These are phyloP conservation scores for Valencia hispanica DNA, from an alignment of 2,797 vertebrate species.

Conservation along the genomic window DNA sequence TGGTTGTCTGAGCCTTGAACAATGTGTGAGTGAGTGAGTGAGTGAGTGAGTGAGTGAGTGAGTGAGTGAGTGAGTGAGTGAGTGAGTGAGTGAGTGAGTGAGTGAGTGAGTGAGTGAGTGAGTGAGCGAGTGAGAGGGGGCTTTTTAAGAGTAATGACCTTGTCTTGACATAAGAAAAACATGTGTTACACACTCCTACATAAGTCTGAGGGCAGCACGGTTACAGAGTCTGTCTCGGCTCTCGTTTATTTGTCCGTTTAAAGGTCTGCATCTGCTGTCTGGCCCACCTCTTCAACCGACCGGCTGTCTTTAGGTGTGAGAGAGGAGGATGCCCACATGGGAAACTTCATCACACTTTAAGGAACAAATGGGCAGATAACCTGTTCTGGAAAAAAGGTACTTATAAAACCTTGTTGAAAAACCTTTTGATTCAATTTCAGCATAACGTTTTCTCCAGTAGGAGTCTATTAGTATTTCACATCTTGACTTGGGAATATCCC, in stretches of 20 bases:
- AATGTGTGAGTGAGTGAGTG: slow-evolving; percentile 32
- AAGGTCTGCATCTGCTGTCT: slow-evolving; percentile 68
- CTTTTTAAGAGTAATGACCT: slow-evolving; percentile 62
- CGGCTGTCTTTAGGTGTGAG: slow-evolving; percentile 48
- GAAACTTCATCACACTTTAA: slow-evolving; percentile 20
- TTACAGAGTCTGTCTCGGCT: slow-evolving; percentile 55
- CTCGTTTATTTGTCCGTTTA: slow-evolving; percentile 67
- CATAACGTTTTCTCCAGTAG: not conserved
- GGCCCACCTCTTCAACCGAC: slow-evolving; percentile 34
- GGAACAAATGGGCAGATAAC: slow-evolving; percentile 19
- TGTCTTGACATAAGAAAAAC: slow-evolving; percentile 61
- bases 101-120: not conserved
- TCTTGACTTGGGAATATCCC: not conserved
- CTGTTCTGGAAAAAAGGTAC: slow-evolving; percentile 5
- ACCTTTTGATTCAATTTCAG: not conserved
- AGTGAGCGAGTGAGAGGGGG: slow-evolving; percentile 27
- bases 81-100: slow-evolving; percentile 18
- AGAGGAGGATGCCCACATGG: slow-evolving; percentile 22
- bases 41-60: not conserved
- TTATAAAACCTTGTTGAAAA: not conserved
- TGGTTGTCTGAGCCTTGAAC: slow-evolving; percentile 56
- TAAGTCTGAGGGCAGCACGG: slow-evolving; percentile 48
- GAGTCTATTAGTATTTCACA: not conserved
- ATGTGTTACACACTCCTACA: slow-evolving; percentile 51
- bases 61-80: slow-evolving; percentile 16